These are phyloP conservation scores for Hedychridium roseum DNA, from an alignment of 2,888 invertebrate genomes.

Conservation along the genomic window DNA sequence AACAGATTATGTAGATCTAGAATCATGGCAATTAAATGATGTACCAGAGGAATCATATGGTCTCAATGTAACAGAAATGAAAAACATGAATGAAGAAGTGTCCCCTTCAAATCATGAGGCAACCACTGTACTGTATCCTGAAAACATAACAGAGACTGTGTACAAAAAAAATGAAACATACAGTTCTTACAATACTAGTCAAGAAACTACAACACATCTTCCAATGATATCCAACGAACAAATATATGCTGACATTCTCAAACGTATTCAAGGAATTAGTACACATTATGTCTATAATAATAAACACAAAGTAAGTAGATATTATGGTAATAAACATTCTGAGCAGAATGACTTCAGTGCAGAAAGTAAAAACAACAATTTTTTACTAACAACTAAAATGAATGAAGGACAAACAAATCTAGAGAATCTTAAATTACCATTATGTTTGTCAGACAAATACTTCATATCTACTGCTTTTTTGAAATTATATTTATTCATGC, in stretches of 20 bases:
- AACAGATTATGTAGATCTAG: no score
- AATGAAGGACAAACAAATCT: conserved; percentile 2
- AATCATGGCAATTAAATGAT: no score
- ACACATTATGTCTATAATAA: conserved; percentile 15
- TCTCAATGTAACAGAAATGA: no score
- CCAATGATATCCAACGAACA: conserved; percentile 25
- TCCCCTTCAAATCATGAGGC: no score
- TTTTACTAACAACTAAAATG: conserved; percentile 9
- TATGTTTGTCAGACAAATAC: conserved; percentile 37
- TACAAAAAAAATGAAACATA: conserved; percentile 8
- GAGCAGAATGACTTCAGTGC: conserved; percentile 7
- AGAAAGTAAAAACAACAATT: neutral
- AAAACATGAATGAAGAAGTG: no score
- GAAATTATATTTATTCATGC: conserved; percentile 46
- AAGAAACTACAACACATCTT: neutral
- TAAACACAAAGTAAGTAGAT: conserved; percentile 9
- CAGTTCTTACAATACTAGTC: neutral
- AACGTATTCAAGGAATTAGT: conserved; percentile 37
- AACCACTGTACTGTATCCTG: no score
- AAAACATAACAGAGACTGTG: no score
- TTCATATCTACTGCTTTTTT: conserved; percentile 46
- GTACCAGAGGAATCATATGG: no score
- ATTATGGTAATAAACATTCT: conserved; percentile 2
- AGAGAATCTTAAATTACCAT: conserved; percentile 3
- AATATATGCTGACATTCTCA: conserved; percentile 45